Percentiles rank a stretch among this genome's conserved stretches.
Evolutionary conservation across 2,113 vertebrate species (phyloP).

Genomic region (Empidonax traillii): DNA sequence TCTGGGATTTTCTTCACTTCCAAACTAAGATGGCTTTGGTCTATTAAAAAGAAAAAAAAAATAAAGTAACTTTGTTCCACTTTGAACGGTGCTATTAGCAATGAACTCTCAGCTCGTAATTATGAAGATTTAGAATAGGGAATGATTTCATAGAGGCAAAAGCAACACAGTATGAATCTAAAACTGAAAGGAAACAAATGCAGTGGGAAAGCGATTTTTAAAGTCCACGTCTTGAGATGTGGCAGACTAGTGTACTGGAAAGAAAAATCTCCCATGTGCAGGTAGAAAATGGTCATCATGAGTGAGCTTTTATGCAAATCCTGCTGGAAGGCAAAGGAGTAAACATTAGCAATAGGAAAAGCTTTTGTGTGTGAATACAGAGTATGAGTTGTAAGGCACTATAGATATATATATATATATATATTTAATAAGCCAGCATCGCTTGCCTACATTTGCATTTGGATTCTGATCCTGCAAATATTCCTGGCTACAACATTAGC

Average conservation of each 20-base stretch:
- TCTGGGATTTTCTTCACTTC: slow-evolving; percentile 41
- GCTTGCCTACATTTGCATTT: not conserved
- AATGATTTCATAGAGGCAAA: slow-evolving; percentile 51
- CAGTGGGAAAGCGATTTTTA: not conserved
- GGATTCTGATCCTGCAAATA: not conserved
- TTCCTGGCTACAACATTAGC: not conserved
- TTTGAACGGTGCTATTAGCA: slow-evolving; percentile 62
- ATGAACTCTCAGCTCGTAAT: slow-evolving; percentile 46
- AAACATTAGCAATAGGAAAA: not conserved
- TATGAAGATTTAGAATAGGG: slow-evolving; percentile 58
- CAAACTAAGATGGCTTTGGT: not conserved
- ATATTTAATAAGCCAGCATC: not conserved
- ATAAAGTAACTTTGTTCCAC: slow-evolving; percentile 43
- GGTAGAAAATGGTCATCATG: slow-evolving; percentile 11
- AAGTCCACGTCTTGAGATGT: not conserved
- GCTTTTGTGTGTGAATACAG: not conserved
- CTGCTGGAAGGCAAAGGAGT: not conserved
- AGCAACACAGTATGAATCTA: slow-evolving; percentile 14
- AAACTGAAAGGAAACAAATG: slow-evolving; percentile 40
- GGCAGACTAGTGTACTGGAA: not conserved
- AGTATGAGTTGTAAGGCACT: not conserved
- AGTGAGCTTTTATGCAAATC: slow-evolving; percentile 41
- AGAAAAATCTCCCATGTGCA: not conserved
- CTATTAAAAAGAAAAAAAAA: not conserved
- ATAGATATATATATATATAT: too few species aligned